A percentile compares a stretch with the other conserved stretches of the same genome.
phyloP scores from a whole-genome alignment of 1,140 invertebrate genomes.

The Sweltsa coloradensis region DNA sequence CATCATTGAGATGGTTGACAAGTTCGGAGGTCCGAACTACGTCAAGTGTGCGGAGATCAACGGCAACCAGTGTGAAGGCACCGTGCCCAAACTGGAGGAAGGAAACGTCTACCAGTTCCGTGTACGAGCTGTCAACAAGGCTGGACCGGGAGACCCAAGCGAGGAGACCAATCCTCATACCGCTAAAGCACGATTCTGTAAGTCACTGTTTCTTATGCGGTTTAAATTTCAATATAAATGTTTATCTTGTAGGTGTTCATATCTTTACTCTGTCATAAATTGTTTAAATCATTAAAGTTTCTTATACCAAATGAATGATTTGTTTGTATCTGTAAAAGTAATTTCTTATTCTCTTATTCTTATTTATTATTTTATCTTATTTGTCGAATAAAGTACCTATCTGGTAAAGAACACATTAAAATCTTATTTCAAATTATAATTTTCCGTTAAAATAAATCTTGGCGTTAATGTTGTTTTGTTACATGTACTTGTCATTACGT shows the following conservation, averaged over 20 bases:
- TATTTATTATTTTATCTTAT: neutral
- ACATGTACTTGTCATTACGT: too few species aligned
- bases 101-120: slow-evolving; percentile 94
- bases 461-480: too few species aligned
- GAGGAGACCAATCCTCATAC: slow-evolving; percentile 88
- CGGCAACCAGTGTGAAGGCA: slow-evolving; percentile 65
- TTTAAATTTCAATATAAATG: too few species aligned
- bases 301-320: too few species aligned
- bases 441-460: too few species aligned
- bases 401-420: too few species aligned
- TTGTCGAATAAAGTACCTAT: too few species aligned
- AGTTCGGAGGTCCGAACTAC: slow-evolving; percentile 48
- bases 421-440: too few species aligned
- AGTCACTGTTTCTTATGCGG: too few species aligned
- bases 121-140: slow-evolving; percentile 89
- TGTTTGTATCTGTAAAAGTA: neutral
- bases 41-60: slow-evolving; percentile 62
- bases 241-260: too few species aligned
- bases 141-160: slow-evolving; percentile 88
- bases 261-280: too few species aligned
- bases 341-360: slow-evolving; percentile 5
- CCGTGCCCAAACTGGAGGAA: slow-evolving; percentile 79
- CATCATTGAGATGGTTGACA: slow-evolving; percentile 78
- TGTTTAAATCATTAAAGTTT: too few species aligned
- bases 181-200: slow-evolving; percentile 85